A percentile compares a stretch with the other conserved stretches of the same genome.
Evolutionary conservation across 2,113 vertebrate genomes (phyloP).

Genomic region (Gymnocephalus cernua): DNA sequence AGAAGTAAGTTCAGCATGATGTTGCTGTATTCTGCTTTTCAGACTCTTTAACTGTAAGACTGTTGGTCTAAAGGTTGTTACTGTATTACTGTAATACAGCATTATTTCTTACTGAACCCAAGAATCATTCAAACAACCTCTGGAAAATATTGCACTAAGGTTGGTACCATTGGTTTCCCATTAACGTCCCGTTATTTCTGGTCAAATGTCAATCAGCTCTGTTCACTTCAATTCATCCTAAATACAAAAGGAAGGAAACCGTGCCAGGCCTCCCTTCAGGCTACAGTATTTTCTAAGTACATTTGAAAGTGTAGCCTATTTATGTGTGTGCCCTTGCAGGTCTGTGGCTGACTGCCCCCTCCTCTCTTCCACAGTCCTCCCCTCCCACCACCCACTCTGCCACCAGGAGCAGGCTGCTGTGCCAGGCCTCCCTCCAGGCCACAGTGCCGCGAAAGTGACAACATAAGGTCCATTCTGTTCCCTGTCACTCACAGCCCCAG

Average conservation of each 20-base stretch:
- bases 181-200: constrained; percentile 35
- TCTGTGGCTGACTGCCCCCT: constrained; percentile 22
- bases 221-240: constrained; percentile 22
- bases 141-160: constrained; percentile 4
- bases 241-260: constrained; percentile 31
- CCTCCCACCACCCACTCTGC: constrained; percentile 37
- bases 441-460: constrained; percentile 78
- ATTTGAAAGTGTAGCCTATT: constrained; percentile 54
- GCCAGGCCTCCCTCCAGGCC: constrained; percentile 81
- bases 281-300: constrained; percentile 40
- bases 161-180: not conserved
- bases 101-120: constrained; percentile 21
- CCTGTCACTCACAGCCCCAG: constrained; percentile 82
- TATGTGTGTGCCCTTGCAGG: constrained; percentile 59
- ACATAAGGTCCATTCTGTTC: constrained; percentile 85
- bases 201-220: constrained; percentile 49
- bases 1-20: constrained; percentile 3
- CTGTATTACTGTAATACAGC: too few species aligned
- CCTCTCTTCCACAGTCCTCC: not conserved
- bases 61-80: not conserved
- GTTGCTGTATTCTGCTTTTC: constrained; percentile 1
- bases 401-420: constrained; percentile 70
- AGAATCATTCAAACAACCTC: constrained; percentile 39
- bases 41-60: not conserved
- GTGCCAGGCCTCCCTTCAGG: constrained; percentile 41